phyloP scores from a whole-genome alignment of 2,113 vertebrate species.

The Leucoraja erinaceus region DNA sequence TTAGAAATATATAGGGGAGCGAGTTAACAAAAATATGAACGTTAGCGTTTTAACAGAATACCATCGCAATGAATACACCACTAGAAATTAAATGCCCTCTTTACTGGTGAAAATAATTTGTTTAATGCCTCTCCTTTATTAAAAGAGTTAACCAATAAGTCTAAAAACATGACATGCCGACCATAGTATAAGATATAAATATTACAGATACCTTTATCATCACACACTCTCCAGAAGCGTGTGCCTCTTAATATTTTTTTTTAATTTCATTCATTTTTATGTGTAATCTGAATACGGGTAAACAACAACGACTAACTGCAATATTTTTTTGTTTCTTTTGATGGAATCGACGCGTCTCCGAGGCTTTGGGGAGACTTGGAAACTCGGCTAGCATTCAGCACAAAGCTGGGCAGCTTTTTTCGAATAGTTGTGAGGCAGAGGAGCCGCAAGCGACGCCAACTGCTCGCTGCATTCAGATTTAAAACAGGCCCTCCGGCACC shows the following conservation, averaged over 20 bases:
- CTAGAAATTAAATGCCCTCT: neutral
- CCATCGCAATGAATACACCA: neutral
- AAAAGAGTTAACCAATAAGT: neutral
- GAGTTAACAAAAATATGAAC: no score
- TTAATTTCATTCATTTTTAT: neutral
- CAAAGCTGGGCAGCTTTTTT: neutral
- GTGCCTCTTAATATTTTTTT: neutral
- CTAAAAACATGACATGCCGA: neutral
- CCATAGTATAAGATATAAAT: neutral
- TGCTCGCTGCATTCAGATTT: constrained; percentile 13
- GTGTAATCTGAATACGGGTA: neutral
- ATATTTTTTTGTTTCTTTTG: neutral
- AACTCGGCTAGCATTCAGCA: neutral
- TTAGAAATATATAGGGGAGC: neutral
- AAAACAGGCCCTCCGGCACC: constrained; percentile 31
- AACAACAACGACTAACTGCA: neutral
- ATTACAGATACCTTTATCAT: neutral
- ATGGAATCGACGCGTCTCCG: neutral
- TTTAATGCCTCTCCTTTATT: neutral
- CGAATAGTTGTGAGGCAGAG: neutral
- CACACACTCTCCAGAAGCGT: neutral
- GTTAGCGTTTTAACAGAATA: neutral
- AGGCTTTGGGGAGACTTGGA: neutral
- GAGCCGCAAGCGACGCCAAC: constrained; percentile 1
- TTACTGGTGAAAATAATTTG: constrained; percentile 21